These are phyloP conservation scores for Callospermophilus lateralis DNA, from an alignment of 2,113 vertebrate species.

Conservation along the genomic window DNA sequence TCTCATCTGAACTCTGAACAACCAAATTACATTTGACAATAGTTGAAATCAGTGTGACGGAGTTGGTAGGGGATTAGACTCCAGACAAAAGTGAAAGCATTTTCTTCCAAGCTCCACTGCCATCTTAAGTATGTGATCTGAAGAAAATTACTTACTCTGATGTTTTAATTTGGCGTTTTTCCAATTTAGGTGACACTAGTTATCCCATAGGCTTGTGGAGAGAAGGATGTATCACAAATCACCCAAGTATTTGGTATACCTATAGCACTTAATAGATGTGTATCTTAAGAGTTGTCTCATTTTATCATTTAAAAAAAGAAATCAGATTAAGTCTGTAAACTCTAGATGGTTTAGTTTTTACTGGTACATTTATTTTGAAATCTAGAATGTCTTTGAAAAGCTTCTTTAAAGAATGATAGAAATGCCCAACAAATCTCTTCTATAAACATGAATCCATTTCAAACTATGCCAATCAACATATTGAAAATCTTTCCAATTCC, in stretches of 20 bases:
- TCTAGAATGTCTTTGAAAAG: neutral
- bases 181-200: neutral
- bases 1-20: neutral
- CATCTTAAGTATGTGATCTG: neutral
- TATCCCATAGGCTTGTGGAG: neutral
- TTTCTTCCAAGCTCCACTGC: neutral
- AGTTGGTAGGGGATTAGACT: neutral
- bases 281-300: neutral
- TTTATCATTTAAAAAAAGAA: neutral
- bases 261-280: neutral
- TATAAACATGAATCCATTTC: neutral
- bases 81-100: neutral
- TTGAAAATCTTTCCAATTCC: constrained; percentile 2
- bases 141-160: neutral
- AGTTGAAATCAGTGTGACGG: neutral
- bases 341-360: neutral
- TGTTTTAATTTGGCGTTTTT: neutral
- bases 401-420: constrained; percentile 23
- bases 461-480: neutral
- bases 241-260: neutral
- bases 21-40: neutral
- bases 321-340: neutral
- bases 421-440: neutral
- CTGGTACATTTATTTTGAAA: neutral
- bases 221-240: neutral